phyloP scores from a whole-genome alignment of 2,888 invertebrate genomes.

The Arctia plantaginis region DNA sequence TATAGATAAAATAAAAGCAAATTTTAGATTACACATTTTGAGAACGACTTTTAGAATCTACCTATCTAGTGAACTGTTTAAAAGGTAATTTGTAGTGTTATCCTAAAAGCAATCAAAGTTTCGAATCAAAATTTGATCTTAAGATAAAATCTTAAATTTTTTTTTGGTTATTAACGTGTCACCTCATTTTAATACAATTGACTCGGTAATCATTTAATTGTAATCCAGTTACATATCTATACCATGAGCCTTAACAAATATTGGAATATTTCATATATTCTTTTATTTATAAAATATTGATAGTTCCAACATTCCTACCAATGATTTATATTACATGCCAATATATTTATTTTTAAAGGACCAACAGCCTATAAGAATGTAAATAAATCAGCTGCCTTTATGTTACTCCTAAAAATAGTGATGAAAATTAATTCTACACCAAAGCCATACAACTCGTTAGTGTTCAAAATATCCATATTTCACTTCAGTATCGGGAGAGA shows the following conservation, averaged over 20 bases:
- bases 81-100: background rate
- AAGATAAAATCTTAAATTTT: background rate
- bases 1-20: too few species aligned
- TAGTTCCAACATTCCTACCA: background rate
- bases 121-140: background rate
- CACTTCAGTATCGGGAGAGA: slow-evolving; percentile 16
- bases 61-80: background rate
- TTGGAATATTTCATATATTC: background rate
- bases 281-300: background rate
- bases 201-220: background rate
- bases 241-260: background rate
- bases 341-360: slow-evolving; percentile 5
- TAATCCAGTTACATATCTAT: background rate
- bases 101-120: background rate
- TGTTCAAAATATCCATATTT: slow-evolving; percentile 19
- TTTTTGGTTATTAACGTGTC: background rate
- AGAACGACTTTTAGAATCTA: too few species aligned
- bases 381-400: slow-evolving; percentile 8
- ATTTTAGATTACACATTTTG: too few species aligned
- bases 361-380: background rate
- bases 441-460: slow-evolving; percentile 20
- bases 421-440: slow-evolving; percentile 15
- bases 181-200: background rate
- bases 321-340: background rate
- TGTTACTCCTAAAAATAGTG: slow-evolving; percentile 12